phyloP scores from a whole-genome alignment of 2,888 invertebrate genomes.

The Oligia latruncula region DNA sequence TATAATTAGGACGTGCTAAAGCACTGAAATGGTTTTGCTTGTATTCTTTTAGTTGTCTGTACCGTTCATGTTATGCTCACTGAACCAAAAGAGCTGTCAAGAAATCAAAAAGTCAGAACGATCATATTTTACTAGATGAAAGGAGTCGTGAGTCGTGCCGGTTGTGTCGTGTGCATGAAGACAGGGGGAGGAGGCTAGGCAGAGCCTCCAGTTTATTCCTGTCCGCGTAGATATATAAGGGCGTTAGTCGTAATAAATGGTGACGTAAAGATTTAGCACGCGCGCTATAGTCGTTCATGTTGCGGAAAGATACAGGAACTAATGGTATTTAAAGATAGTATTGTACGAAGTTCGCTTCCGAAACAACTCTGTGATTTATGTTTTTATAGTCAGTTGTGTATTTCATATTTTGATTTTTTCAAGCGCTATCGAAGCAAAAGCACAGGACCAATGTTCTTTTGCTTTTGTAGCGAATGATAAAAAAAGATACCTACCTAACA shows the following conservation, averaged over 20 bases:
- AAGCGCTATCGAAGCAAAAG: background rate
- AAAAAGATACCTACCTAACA: background rate
- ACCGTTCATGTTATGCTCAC: conserved; percentile 29
- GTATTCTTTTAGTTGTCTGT: conserved; percentile 25
- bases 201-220: conserved; percentile 63
- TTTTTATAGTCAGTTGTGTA: conserved; percentile 3
- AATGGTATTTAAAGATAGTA: conserved; percentile 70
- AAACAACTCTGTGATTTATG: conserved; percentile 58
- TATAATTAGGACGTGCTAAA: conserved; percentile 28
- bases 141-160: conserved; percentile 29
- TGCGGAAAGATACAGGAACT: conserved; percentile 77
- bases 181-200: conserved; percentile 43
- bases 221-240: conserved; percentile 64
- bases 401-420: conserved; percentile 1
- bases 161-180: conserved; percentile 39
- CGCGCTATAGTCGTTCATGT: conserved; percentile 74
- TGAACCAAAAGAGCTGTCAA: conserved; percentile 39
- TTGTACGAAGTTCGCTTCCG: conserved; percentile 60
- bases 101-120: conserved; percentile 44
- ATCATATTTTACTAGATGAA: conserved; percentile 48
- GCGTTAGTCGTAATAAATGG: conserved; percentile 69
- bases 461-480: background rate
- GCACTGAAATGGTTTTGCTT: conserved; percentile 26
- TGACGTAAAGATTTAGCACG: conserved; percentile 72
- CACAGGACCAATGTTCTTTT: background rate